Evolutionary conservation across 2,888 invertebrate species (phyloP), one percentile per base, ranked within the genome.

Genomic region (Ctenicera cuprea): DNA sequence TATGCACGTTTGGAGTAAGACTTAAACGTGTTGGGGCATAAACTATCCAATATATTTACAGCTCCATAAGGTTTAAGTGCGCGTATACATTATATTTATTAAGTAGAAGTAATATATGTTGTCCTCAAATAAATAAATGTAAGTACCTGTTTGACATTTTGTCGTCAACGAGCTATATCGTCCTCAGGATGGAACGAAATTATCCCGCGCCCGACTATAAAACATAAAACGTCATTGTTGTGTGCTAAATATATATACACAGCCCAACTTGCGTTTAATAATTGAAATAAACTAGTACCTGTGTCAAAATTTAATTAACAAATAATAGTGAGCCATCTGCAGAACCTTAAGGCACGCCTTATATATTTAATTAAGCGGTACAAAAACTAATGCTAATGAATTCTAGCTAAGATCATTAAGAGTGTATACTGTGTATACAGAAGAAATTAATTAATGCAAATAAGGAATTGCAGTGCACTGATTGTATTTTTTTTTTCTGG

Each of bases 41-140:
- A 71, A 71, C 52, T 57, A 62, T 52, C 37, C 57, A 22, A 26
- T 30, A 48, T 67, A 71, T 71, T 71, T 74, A 74, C 71, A 63
- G 66, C 74, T 66, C 62, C 74, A 74, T 74, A 74, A 74, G 63
- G 14, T 66, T 74, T 74, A 70, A 74, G 61, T 74, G 65, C 70
- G 62, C 71, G 50, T 70, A 63, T 73, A 66, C 73, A 76, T 78
- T 78, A 78, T 75, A 75, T 77, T 79, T 79, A 79, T 79, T 79
- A 79, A 77, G 74, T 78, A 74, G 78, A 76, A 57, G 78, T 78
- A 75, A 77, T 76, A 78, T 77, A 78, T 72, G 75, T 77, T 65
- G 59, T 63, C 73, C 62, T 54, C 54, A 26, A 43, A 67, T 67
- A 67, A 67, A 57, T 67, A 67, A 67, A 52, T 54, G 37, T 63